Evolutionary conservation across 2,888 invertebrate species (phyloP).

Genomic region (Drosophila atripex): DNA sequence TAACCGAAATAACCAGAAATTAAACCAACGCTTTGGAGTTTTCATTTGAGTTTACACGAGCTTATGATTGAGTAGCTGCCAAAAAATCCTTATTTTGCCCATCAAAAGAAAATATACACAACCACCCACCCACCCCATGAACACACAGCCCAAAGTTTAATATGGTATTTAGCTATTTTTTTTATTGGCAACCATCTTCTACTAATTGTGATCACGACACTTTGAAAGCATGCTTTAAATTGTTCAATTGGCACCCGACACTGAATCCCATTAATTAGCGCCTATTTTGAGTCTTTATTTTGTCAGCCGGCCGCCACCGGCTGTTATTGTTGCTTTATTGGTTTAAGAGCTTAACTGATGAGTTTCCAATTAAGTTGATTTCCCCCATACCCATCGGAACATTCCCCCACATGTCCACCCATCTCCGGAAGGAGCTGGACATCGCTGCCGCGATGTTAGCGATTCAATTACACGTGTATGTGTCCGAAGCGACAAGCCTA

Average conservation of each 20-base stretch:
- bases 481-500: slow-evolving; percentile 47
- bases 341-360: slow-evolving; percentile 48
- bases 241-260: slow-evolving; percentile 61
- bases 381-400: not conserved
- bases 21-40: slow-evolving; percentile 39
- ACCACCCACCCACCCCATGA: slow-evolving; percentile 6
- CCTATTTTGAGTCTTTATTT: slow-evolving; percentile 25
- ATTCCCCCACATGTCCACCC: not conserved
- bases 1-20: slow-evolving; percentile 27
- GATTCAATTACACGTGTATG: slow-evolving; percentile 33
- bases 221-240: slow-evolving; percentile 62
- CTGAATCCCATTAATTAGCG: slow-evolving; percentile 39
- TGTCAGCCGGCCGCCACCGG: slow-evolving; percentile 9
- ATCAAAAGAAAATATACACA: slow-evolving; percentile 3
- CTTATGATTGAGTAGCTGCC: slow-evolving; percentile 1
- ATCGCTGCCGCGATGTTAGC: not conserved
- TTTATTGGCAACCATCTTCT: slow-evolving; percentile 53
- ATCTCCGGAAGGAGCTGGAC: slow-evolving; percentile 10
- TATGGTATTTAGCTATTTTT: slow-evolving; percentile 38
- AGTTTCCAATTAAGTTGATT: slow-evolving; percentile 45
- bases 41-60: slow-evolving; percentile 20
- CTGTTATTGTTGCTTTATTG: slow-evolving; percentile 39
- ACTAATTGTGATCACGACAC: slow-evolving; percentile 40
- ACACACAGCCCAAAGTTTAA: slow-evolving; percentile 9
- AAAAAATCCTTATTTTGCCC: slow-evolving; percentile 12